Evolutionary conservation across 2,888 invertebrate species (phyloP).

Genomic region (Sesamia inferens): DNA sequence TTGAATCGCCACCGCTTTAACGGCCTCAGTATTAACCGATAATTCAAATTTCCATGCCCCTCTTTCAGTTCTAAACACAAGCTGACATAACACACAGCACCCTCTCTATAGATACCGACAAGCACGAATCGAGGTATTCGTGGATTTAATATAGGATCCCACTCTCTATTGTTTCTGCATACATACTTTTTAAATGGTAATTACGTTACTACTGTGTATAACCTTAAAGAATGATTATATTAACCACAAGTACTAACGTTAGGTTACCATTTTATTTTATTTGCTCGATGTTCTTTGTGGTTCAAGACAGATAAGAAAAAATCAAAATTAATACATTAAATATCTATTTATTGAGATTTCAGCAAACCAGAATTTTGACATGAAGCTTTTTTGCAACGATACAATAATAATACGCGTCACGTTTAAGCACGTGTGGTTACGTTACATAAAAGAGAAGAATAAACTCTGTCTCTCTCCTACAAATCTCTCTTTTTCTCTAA

Average conservation of each 20-base stretch:
- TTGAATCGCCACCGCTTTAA: constrained; percentile 88
- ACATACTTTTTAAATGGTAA: background rate
- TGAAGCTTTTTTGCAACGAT: no score
- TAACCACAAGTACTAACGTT: background rate
- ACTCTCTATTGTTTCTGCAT: constrained; percentile 1
- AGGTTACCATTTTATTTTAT: background rate
- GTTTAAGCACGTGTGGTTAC: background rate
- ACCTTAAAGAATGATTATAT: background rate
- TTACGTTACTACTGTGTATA: background rate
- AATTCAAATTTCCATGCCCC: constrained; percentile 82
- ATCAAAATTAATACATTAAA: background rate
- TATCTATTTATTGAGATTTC: constrained; percentile 3
- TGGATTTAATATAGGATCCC: background rate
- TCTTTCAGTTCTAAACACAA: constrained; percentile 72
- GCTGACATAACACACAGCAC: constrained; percentile 69
- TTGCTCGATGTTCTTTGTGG: background rate
- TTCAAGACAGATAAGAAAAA: background rate
- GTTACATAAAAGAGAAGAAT: background rate
- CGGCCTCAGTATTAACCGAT: constrained; percentile 86
- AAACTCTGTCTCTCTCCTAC: background rate
- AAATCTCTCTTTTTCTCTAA: background rate
- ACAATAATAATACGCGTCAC: background rate
- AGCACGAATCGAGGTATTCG: constrained; percentile 2
- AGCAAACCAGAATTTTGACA: background rate
- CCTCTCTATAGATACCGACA: constrained; percentile 41